Conservation (phyloP, 2,113 vertebrate genomes). For the Oenanthe oenanthe region DNA sequence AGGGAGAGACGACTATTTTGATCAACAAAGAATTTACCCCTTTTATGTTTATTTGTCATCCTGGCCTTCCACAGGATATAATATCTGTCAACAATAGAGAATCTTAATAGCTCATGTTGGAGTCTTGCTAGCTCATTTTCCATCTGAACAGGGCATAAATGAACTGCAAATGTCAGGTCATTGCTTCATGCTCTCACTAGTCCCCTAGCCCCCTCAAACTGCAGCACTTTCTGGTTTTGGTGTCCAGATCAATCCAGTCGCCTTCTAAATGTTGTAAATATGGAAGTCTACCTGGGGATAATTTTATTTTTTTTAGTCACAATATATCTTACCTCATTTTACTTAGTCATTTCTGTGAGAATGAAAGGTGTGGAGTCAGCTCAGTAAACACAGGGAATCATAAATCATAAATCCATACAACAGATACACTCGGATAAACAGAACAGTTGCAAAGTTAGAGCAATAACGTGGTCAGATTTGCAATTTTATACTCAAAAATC, state of each 20-base stretch:
- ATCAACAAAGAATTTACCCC: not conserved
- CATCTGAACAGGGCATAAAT: not conserved
- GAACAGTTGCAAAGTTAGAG: not conserved
- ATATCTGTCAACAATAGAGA: not conserved
- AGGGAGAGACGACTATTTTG: not conserved
- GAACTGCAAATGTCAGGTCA: slow-evolving; percentile 1
- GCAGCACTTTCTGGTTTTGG: not conserved
- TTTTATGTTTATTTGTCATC: slow-evolving; percentile 2
- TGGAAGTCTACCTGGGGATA: not conserved
- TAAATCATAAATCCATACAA: not conserved
- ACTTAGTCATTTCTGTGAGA: slow-evolving; percentile 15
- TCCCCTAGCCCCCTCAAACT: not conserved
- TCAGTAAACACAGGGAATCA: not conserved
- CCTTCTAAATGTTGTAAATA: not conserved
- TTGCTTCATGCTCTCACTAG: not conserved
- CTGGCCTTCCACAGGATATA: not conserved
- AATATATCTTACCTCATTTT: slow-evolving; percentile 1
- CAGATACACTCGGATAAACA: not conserved
- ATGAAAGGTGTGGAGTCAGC: slow-evolving; percentile 24
- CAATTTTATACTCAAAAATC: not conserved
- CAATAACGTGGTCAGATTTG: not conserved
- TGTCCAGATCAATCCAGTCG: not conserved
- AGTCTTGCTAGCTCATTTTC: not conserved
- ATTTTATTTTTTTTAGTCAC: not conserved
- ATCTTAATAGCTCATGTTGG: not conserved